Percentiles rank a stretch among this genome's conserved stretches.
Evolutionary conservation across 2,888 invertebrate genomes (phyloP).

Genomic region (Electrophaes corylata): DNA sequence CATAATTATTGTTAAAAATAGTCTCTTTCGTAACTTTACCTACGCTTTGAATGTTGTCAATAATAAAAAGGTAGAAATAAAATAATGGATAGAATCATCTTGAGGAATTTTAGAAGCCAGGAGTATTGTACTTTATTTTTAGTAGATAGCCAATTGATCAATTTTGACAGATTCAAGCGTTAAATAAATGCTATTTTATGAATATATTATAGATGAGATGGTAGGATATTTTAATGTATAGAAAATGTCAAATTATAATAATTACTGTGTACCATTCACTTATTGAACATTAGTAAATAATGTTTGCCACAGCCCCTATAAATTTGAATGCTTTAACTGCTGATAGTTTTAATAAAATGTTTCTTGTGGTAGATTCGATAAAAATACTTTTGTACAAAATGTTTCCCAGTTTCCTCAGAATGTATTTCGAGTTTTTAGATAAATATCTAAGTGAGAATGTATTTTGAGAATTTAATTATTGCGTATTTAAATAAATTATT

Average conservation of each 20-base stretch:
- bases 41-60: constrained; percentile 56
- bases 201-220: background rate
- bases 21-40: background rate
- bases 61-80: constrained; percentile 6
- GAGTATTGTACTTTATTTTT: background rate
- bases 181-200: background rate
- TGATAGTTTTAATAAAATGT: background rate
- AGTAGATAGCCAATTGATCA: background rate
- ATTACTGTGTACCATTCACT: background rate
- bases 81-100: background rate
- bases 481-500: constrained; percentile 54
- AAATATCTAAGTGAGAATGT: constrained; percentile 60
- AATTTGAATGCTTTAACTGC: constrained; percentile 3
- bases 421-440: constrained; percentile 54
- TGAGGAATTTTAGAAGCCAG: background rate
- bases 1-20: background rate
- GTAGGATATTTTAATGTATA: background rate
- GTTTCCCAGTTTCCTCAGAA: constrained; percentile 35
- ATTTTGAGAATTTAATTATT: constrained; percentile 72
- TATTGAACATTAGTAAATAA: background rate
- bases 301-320: constrained; percentile 6
- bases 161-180: background rate
- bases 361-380: constrained; percentile 14
- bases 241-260: background rate
- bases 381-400: constrained; percentile 37